Percentiles rank a stretch among this genome's conserved stretches.
These are phyloP conservation scores for Parapsyche elsis DNA, from an alignment of 1,140 invertebrate species.

Conservation along the genomic window DNA sequence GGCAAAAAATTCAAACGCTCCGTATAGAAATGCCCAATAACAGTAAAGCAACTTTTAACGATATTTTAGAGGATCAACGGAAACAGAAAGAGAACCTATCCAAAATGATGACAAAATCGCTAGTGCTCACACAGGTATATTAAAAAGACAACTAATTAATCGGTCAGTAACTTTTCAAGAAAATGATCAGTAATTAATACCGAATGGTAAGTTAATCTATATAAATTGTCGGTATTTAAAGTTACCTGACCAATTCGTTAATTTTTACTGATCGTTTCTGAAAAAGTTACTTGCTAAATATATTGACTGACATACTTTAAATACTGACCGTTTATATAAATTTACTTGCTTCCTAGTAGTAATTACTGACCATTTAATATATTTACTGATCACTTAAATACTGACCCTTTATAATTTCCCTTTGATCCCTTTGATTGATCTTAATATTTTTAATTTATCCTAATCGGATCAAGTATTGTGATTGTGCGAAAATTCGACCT, in stretches of 20 bases:
- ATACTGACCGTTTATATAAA: too few species aligned
- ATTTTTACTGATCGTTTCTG: background rate
- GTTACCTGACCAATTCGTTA: too few species aligned
- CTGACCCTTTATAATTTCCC: too few species aligned
- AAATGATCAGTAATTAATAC: background rate
- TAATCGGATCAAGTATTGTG: too few species aligned
- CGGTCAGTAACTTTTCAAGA: too few species aligned
- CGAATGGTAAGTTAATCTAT: background rate
- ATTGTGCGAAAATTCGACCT: too few species aligned
- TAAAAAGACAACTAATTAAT: too few species aligned
- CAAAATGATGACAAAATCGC: slow-evolving; percentile 72
- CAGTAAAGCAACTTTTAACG: slow-evolving; percentile 64
- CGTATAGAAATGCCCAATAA: slow-evolving; percentile 58
- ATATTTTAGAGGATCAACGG: slow-evolving; percentile 71
- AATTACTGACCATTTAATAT: too few species aligned
- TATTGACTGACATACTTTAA: slow-evolving; percentile 3
- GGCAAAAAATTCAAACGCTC: slow-evolving; percentile 63
- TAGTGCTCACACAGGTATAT: slow-evolving; percentile 70
- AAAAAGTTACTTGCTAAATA: background rate
- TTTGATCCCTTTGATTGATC: too few species aligned
- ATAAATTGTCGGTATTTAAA: slow-evolving; percentile 2
- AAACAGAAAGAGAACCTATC: slow-evolving; percentile 71
- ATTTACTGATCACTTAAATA: too few species aligned
- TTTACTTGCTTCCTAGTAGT: too few species aligned
- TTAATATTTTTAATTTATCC: too few species aligned